Evolutionary conservation across 1,140 invertebrate species (phyloP).

Genomic region (Propsilocerus akamusi): DNA sequence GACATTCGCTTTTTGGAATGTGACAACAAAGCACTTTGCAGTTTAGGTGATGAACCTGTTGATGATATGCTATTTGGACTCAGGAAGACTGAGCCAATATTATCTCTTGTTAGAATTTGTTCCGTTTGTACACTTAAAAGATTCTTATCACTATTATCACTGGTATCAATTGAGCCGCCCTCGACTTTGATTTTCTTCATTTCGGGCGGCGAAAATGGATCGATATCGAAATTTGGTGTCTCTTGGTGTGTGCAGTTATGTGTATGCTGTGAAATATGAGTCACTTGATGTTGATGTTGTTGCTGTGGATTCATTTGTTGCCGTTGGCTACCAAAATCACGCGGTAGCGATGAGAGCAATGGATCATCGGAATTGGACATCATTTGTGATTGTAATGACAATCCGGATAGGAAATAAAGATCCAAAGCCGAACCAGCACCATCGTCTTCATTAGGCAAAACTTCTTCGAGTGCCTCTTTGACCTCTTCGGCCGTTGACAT

Average conservation of each 20-base stretch:
- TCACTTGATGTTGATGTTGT: slow-evolving; percentile 11
- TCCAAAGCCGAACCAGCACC: slow-evolving; percentile 11
- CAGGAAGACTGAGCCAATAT: slow-evolving; percentile 44
- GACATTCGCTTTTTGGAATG: neutral
- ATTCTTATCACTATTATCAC: slow-evolving; percentile 6
- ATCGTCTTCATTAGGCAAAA: slow-evolving; percentile 45
- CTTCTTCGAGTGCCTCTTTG: slow-evolving; percentile 61
- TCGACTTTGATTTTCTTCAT: slow-evolving; percentile 15
- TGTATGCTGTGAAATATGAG: slow-evolving; percentile 9
- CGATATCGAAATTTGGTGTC: slow-evolving; percentile 12
- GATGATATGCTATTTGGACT: slow-evolving; percentile 51
- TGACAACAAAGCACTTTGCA: slow-evolving; percentile 27
- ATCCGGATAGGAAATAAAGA: slow-evolving; percentile 21
- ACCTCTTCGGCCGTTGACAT: slow-evolving; percentile 70
- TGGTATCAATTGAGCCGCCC: slow-evolving; percentile 7
- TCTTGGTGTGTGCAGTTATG: slow-evolving; percentile 11
- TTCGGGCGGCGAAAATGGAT: neutral
- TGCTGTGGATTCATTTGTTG: slow-evolving; percentile 10
- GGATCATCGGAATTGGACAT: slow-evolving; percentile 75
- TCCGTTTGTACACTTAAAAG: slow-evolving; percentile 5
- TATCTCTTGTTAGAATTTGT: slow-evolving; percentile 18
- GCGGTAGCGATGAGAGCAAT: slow-evolving; percentile 56
- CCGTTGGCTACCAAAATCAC: slow-evolving; percentile 41
- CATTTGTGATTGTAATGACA: slow-evolving; percentile 44
- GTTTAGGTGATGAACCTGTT: slow-evolving; percentile 33